phyloP scores from a whole-genome alignment of 1,140 invertebrate genomes.

The Artemia franciscana region DNA sequence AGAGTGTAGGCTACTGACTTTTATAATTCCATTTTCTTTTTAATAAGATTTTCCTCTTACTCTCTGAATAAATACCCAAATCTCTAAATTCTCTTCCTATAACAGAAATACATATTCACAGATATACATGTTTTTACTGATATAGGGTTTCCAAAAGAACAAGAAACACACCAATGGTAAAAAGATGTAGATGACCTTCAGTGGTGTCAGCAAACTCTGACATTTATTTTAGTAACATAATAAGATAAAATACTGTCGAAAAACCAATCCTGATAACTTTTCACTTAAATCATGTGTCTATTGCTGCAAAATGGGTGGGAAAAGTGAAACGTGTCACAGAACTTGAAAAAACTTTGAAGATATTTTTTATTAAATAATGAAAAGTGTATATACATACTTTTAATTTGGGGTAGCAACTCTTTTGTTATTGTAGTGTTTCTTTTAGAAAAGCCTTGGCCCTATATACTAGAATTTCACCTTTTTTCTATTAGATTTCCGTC shows the following conservation, averaged over 20 bases:
- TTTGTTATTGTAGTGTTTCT: too few species aligned
- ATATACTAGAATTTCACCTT: too few species aligned
- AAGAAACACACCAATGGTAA: not conserved
- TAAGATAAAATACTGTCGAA: not conserved
- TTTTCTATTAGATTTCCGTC: too few species aligned
- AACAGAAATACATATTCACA: not conserved
- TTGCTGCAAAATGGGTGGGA: not conserved
- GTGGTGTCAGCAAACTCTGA: not conserved
- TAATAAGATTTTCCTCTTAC: not conserved
- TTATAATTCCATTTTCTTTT: not conserved
- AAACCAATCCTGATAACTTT: too few species aligned
- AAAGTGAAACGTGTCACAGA: too few species aligned
- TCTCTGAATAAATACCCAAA: not conserved
- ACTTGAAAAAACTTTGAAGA: too few species aligned
- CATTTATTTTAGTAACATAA: not conserved
- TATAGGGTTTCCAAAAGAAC: not conserved
- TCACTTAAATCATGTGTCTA: too few species aligned
- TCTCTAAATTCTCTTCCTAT: not conserved
- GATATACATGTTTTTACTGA: not conserved
- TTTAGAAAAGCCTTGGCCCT: too few species aligned
- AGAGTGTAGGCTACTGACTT: not conserved
- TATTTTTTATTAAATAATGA: not conserved
- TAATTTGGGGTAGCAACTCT: not conserved
- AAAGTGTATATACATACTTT: conserved; percentile 1
- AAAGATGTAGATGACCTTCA: not conserved